phyloP scores from a whole-genome alignment of 2,888 invertebrate genomes.

The Cloeon dipterum region DNA sequence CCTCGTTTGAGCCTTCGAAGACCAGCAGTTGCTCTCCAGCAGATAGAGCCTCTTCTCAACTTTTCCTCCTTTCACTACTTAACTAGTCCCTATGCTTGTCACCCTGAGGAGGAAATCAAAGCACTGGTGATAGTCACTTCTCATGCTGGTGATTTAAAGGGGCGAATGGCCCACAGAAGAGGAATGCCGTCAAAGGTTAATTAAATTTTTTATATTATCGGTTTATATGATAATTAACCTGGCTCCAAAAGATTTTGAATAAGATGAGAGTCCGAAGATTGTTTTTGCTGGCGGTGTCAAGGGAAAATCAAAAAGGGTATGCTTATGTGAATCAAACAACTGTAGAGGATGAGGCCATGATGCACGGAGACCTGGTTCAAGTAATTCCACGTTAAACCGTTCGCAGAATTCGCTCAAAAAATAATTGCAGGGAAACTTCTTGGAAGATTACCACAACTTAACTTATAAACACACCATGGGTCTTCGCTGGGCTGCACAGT shows the following conservation, averaged over 20 bases:
- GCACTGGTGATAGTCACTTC: conserved; percentile 39
- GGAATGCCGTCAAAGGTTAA: conserved; percentile 35
- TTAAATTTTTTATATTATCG: conserved; percentile 17
- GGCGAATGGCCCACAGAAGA: conserved; percentile 42
- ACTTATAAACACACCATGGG: conserved; percentile 69
- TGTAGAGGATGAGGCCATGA: conserved; percentile 32
- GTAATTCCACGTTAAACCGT: too few relatives aligned
- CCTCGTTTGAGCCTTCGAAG: too few relatives aligned
- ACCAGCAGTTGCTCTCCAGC: too few relatives aligned
- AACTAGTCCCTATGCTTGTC: background rate
- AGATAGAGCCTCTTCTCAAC: too few relatives aligned
- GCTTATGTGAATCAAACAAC: conserved; percentile 25
- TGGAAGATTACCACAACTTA: conserved; percentile 55
- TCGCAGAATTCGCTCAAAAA: too few relatives aligned
- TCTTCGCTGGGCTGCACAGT: conserved; percentile 41
- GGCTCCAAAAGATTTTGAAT: too few relatives aligned
- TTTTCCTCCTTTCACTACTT: too few relatives aligned
- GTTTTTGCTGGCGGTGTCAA: conserved; percentile 41
- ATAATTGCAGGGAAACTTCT: conserved; percentile 54
- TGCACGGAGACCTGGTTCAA: conserved; percentile 46
- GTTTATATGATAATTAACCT: too few relatives aligned
- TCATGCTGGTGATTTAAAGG: conserved; percentile 44
- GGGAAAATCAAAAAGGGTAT: conserved; percentile 22
- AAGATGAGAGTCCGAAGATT: conserved; percentile 37
- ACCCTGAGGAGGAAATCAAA: conserved; percentile 5